Base-by-base conservation (phyloP, 2,113 vertebrate genomes). In the Himantopus leucocephalus region DNA sequence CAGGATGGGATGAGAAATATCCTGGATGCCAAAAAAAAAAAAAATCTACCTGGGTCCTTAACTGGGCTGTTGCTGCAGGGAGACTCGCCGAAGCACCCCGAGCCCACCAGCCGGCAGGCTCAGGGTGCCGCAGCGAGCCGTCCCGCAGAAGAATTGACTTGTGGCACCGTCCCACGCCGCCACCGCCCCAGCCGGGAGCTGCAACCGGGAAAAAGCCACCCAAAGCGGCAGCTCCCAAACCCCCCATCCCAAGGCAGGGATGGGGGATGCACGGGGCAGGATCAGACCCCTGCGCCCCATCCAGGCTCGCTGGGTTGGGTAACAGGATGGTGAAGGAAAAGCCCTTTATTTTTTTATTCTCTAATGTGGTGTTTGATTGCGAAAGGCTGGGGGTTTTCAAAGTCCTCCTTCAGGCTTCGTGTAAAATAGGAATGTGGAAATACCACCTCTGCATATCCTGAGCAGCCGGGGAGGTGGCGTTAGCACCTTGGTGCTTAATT, bases 121-220 rank as follows among this genome's bases (percentile, higher is more conserved):
- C 15, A 3, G 22, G 53, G 55, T 35, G 41, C 56, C 26, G 30
- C 5, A 5, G 9, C 2, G 1, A 41, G 15, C 37, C 8, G 1
- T 43, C 30, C 45, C 16, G 6, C 37, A 63, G 56, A 23, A 52
- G 19, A 48, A 12, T 52, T 11, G 3, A 45, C 9, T 17, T 26
- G 14, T 15, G 3, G 47, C 34, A 8, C 12, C 8, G 3, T 39
- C 63, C 52, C 52, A 8, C 2, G 2, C 43, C 26, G 4, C 8
- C 55, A 14, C 34, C 22, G 6, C 6, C 11, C 22, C 48, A 23
- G 48, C 48, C 21, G 11, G 48, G 48, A 48, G 48, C 48, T 48
- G 48, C 6, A 10, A 48, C 11, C 48, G 6, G 71, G n/a, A 62
- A 50, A 56, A 45, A 45, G 17, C 20, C 41, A 63, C 12, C 8